Base-by-base conservation (phyloP, 2,888 invertebrate genomes). In the Craniophora ligustri region DNA sequence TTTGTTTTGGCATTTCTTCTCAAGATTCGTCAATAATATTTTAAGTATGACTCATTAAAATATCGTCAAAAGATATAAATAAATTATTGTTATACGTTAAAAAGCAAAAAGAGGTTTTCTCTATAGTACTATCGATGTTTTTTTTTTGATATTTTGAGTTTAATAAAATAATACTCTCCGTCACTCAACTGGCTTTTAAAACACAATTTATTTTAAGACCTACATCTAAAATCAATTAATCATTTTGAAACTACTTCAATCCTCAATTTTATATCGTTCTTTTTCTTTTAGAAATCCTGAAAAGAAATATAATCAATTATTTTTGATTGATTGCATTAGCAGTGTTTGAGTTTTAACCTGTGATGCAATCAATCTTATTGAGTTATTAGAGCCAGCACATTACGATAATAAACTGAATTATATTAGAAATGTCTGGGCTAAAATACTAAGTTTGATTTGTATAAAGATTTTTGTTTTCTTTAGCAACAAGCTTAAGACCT, bases 251-350 rank as follows among this genome's bases (percentile, higher is more conserved):
- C 36, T 7, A 35, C 5, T 19, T 13, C 35, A 26, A 3, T n/a
- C 4, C 4, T n/a, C n/a, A 26, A 26, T 26, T n/a, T 26, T 3
- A 16, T 32, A 49, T 34, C 15, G n/a, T 34, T 15, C n/a, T 50
- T 41, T 63, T 62, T 49, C 39, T 63, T 21, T 15, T 28, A 32
- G 26, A 40, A 39, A 21, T 4, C 21, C 13, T 30, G 21, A 13
- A 46, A 46, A 45, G 41, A 41, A 64, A 56, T 51, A 50, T 51
- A 62, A 58, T 58, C 46, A 58, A 64, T 58, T 40, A 62, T 7
- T n/a, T 56, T 13, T 57, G 65, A 62, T 62, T 64, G 50, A 62
- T 62, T 45, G 34, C 6, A 50, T 44, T 23, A 31, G 14, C 26
- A 54, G 18, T 16, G 14, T 13, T 23, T 15, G 5, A 32, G 13